Conservation (phyloP, 2,888 invertebrate genomes). For the Lutraria lutraria region DNA sequence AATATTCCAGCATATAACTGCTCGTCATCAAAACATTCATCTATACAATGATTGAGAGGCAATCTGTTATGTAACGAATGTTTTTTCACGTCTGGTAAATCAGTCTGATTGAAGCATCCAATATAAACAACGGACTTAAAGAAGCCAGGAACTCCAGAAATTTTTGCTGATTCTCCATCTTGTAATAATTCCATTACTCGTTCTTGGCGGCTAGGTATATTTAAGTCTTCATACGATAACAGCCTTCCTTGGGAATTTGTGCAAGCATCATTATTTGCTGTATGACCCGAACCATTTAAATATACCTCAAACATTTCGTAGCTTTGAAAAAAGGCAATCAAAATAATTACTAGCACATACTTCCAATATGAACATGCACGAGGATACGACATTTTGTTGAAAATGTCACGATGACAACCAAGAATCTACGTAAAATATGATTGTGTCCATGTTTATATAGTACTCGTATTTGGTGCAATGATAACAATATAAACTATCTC, state of each 20-base stretch:
- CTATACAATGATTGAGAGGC: background rate
- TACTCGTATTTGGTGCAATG: too few relatives aligned
- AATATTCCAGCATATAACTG: background rate
- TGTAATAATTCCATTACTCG: slow-evolving; percentile 8
- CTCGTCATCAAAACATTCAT: background rate
- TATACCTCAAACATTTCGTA: background rate
- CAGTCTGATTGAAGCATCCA: background rate
- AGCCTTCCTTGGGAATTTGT: background rate
- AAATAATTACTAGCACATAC: too few relatives aligned
- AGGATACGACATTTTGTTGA: too few relatives aligned
- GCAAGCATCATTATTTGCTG: background rate
- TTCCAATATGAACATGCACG: too few relatives aligned
- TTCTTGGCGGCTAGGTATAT: background rate
- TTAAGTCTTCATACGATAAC: background rate
- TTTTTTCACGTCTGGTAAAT: background rate
- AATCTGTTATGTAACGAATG: background rate
- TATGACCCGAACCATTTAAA: background rate
- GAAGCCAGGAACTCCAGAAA: background rate
- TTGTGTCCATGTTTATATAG: too few relatives aligned
- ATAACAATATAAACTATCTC: too few relatives aligned
- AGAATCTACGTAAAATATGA: too few relatives aligned
- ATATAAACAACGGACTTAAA: background rate
- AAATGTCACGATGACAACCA: too few relatives aligned
- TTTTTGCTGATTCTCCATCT: background rate
- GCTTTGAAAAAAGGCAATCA: background rate